Conservation (phyloP, 2,797 vertebrate genomes). For the Gadopsis bispinosus region DNA sequence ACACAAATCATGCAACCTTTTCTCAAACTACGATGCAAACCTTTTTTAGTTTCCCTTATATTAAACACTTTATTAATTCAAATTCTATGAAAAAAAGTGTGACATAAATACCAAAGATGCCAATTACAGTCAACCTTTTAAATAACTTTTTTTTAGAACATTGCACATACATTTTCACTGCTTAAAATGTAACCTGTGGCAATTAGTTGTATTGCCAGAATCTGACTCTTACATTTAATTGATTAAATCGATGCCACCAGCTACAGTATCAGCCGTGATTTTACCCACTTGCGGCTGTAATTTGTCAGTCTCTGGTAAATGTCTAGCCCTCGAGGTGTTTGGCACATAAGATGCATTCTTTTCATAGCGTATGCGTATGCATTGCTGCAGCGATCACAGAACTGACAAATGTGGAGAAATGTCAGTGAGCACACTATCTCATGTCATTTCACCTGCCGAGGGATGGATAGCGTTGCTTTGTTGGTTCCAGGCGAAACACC, state of each 20-base stretch:
- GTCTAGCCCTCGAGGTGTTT: conserved; percentile 29
- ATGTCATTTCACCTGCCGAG: conserved; percentile 37
- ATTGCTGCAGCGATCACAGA: conserved; percentile 55
- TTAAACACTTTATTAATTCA: background rate
- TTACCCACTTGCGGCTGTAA: conserved; percentile 18
- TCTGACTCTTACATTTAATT: conserved; percentile 4
- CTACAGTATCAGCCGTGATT: conserved; percentile 20
- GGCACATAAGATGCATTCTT: conserved; percentile 26
- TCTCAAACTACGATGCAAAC: background rate
- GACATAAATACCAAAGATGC: background rate
- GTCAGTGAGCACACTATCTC: conserved; percentile 51
- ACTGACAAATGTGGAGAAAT: conserved; percentile 54
- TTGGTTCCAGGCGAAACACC: conserved; percentile 59
- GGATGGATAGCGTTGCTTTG: conserved; percentile 54
- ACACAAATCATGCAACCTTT: background rate
- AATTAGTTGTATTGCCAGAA: background rate
- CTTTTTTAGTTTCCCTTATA: background rate
- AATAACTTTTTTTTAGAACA: background rate
- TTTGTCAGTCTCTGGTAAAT: conserved; percentile 42
- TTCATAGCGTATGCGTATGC: conserved; percentile 19
- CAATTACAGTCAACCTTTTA: background rate
- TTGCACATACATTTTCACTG: background rate
- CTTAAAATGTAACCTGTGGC: background rate
- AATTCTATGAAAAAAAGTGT: background rate
- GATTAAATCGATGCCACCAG: conserved; percentile 18